Evolutionary conservation across 2,797 vertebrate species (phyloP), one percentile per base, ranked within the genome.

Genomic region (Malurus splendens): DNA sequence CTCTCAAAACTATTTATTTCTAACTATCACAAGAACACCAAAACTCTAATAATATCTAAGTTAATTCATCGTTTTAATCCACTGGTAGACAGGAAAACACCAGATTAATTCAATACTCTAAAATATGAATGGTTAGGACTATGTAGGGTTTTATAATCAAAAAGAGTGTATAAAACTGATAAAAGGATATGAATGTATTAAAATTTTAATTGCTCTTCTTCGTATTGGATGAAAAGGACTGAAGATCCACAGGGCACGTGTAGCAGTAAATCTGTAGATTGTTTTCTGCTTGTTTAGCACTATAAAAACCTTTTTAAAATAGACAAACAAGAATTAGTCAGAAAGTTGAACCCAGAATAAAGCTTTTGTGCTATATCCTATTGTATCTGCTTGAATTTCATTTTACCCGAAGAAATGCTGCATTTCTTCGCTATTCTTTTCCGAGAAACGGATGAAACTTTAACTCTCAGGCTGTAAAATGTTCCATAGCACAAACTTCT

Each of bases 111-210:
- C 38, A 56, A 6, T 25, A 13, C 3, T 61, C 10, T 55, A 24
- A 92, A 91, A 55, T 6, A 62, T 1, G 59, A 57, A 50, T 50
- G 6, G 7, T 81, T 3, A 8, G 16, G 18, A 28, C 55, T 64
- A 24, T 3, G 0, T 1, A 41, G 12, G 1, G 7, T 7, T 79
- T 75, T 18, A 3, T 22, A 62, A 50, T 7, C 1, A 72, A 64
- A 61, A 42, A 48, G 12, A 74, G 7, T 0, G 1, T 73, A 60
- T 24, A 39, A 78, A 83, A 17, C 14, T 0, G 15, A 52, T 11
- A 55, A 87, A 99, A 99, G 99, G 99, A 99, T 99, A 99, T 98
- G 98, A 98, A 97, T 99, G 99, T 78, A 99, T 95, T 72, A 99
- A 98, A 95, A 99, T 93, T 95, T 98, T 98, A 89, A 99, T 98